Evolutionary conservation across 2,888 invertebrate species (phyloP), one percentile per base, ranked within the genome.

Genomic region (Norana najaformis): DNA sequence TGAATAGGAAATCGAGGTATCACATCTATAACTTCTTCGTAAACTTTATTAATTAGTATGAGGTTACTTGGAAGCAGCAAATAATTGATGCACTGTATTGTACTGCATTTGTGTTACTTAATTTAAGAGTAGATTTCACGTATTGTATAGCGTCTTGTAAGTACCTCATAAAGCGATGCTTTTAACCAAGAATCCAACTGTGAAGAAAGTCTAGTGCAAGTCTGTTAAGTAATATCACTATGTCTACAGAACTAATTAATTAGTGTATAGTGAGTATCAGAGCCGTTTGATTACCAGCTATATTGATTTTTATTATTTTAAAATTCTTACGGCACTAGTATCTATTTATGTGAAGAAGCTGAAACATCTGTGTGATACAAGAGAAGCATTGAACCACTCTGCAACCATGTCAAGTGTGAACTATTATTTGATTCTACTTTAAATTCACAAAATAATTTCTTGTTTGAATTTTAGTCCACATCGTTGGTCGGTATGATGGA

Each of bases 401-500:
- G 11, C n/a, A 8, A 6, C 23, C n/a, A n/a, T n/a, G n/a, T n/a
- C n/a, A n/a, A n/a, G n/a, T n/a, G n/a, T n/a, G n/a, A 35, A 53
- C 35, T 13, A 1, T n/a, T 34, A 34, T 35, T 89, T 34, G 30
- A 34, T 39, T 30, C 6, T 47, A 47, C 18, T 53, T 39, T 30
- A 41, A 35, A 1, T 34, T 34, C 1, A 38, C 36, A 8, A n/a
- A n/a, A n/a, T n/a, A 18, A 47, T 41, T 69, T 20, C 16, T 35
- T 90, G 35, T 90, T 35, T 93, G 92, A 91, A 92, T 95, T 96
- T 88, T 95, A 97, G 97, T 97, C 91, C 97, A 97, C 93, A 94
- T 97, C 69, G 96, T 96, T 93, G 97, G 97, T 5, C 96, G 95
- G 91, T 96, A 96, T 92, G 96, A 96, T 90, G 96, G 96, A 0